Conservation (phyloP, 1,140 invertebrate genomes). For the Nautilus pompilius region DNA sequence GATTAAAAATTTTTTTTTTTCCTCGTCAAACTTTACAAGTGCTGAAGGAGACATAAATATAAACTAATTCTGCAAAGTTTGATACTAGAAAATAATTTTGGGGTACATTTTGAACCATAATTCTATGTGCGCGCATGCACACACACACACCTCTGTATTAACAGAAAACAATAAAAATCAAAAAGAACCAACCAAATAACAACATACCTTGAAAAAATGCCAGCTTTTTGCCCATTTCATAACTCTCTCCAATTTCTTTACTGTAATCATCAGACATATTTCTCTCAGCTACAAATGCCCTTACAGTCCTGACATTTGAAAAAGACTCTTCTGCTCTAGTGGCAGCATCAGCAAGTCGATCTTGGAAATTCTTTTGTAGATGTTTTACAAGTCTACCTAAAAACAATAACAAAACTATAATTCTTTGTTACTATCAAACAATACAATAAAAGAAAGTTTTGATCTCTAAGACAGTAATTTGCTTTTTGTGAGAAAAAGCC, state of each 20-base stretch:
- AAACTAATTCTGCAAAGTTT: no score
- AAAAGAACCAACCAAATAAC: background rate
- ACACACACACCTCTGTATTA: background rate
- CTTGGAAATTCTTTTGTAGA: constrained; percentile 46
- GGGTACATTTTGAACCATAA: no score
- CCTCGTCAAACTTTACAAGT: no score
- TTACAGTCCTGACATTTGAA: constrained; percentile 48
- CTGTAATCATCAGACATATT: constrained; percentile 38
- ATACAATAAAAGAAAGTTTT: background rate
- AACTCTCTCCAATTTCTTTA: constrained; percentile 43
- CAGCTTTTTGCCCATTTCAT: constrained; percentile 45
- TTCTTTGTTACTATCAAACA: background rate
- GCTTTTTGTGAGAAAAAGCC: no score
- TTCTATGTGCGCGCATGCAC: no score
- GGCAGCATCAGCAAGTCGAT: constrained; percentile 47
- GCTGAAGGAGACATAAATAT: no score
- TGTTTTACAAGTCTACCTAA: constrained; percentile 49
- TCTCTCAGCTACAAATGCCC: constrained; percentile 44
- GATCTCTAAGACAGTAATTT: no score
- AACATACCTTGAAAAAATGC: constrained; percentile 41
- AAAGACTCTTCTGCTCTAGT: constrained; percentile 47
- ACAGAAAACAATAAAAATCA: background rate
- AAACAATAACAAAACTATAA: constrained; percentile 6
- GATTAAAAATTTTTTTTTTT: no score
- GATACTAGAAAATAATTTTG: no score